Evolutionary conservation across 1,140 invertebrate species (phyloP).

Genomic region (Drosophila kikkawai): DNA sequence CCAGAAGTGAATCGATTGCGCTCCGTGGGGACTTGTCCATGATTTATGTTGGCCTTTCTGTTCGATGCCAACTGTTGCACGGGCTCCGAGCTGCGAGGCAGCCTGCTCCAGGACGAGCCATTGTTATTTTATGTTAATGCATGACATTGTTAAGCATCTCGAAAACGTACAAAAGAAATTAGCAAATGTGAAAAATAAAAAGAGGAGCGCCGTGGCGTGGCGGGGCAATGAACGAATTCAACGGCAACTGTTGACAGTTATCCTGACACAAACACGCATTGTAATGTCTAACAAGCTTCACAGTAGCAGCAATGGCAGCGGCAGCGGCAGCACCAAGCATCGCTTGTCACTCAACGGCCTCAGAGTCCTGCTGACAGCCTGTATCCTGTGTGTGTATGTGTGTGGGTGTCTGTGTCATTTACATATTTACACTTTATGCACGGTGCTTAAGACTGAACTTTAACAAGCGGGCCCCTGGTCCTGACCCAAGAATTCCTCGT

Average conservation of each 20-base stretch:
- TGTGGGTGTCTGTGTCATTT: conserved; percentile 46
- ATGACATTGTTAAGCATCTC: conserved; percentile 53
- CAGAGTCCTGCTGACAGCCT: conserved; percentile 54
- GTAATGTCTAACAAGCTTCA: conserved; percentile 81
- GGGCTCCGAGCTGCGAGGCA: background rate
- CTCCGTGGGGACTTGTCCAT: conserved; percentile 15
- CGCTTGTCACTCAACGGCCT: conserved; percentile 66
- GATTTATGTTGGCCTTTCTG: conserved; percentile 39
- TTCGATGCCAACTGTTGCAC: conserved; percentile 67
- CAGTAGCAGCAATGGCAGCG: conserved; percentile 35
- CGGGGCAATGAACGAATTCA: conserved; percentile 36
- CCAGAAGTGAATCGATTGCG: conserved; percentile 58
- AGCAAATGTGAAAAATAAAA: conserved; percentile 59
- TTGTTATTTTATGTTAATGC: conserved; percentile 75
- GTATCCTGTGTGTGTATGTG: conserved; percentile 13
- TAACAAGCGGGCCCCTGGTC: conserved; percentile 1
- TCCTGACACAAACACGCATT: conserved; percentile 83
- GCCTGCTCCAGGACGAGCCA: conserved; percentile 31
- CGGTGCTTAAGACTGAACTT: conserved; percentile 38
- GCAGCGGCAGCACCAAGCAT: conserved; percentile 42
- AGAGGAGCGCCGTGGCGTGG: background rate
- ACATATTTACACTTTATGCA: conserved; percentile 65
- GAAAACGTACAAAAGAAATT: conserved; percentile 80
- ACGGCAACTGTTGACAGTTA: conserved; percentile 79
- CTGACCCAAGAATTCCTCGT: background rate